Conservation (phyloP, 2,888 invertebrate species). For the Tachina fera region DNA sequence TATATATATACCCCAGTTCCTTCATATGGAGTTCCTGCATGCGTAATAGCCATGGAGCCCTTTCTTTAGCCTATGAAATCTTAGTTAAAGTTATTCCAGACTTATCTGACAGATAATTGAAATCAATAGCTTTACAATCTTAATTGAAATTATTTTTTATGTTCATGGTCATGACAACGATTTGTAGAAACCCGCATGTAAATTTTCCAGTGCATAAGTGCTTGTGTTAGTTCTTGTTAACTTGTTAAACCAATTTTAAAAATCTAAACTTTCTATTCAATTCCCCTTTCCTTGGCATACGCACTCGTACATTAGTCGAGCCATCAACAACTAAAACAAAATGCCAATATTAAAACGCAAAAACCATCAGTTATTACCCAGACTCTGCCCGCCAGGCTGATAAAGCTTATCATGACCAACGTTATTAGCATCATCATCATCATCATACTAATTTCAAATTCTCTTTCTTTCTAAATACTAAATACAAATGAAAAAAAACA, state of each 20-base stretch:
- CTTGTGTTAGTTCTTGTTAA: conserved; percentile 36
- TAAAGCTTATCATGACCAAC: conserved; percentile 45
- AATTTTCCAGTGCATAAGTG: not conserved
- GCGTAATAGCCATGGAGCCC: too few species aligned
- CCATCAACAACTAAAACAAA: conserved; percentile 29
- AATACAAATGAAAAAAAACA: conserved; percentile 53
- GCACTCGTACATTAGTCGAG: conserved; percentile 19
- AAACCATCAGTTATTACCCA: conserved; percentile 54
- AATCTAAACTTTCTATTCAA: conserved; percentile 38
- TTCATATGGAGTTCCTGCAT: too few species aligned
- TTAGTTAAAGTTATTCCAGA: too few species aligned
- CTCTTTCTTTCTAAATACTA: conserved; percentile 67
- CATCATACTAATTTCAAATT: conserved; percentile 62
- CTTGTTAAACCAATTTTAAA: conserved; percentile 50
- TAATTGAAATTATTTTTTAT: too few species aligned
- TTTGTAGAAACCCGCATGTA: not conserved
- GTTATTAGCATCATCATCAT: conserved; percentile 43
- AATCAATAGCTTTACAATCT: too few species aligned
- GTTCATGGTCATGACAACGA: not conserved
- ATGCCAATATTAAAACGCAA: conserved; percentile 46
- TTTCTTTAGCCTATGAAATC: too few species aligned
- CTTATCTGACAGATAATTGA: too few species aligned
- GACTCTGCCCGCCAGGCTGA: not conserved
- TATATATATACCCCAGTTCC: too few species aligned
- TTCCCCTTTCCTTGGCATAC: conserved; percentile 25